Base-by-base conservation (phyloP, 2,888 invertebrate species). In the Lochmaea capreae region DNA sequence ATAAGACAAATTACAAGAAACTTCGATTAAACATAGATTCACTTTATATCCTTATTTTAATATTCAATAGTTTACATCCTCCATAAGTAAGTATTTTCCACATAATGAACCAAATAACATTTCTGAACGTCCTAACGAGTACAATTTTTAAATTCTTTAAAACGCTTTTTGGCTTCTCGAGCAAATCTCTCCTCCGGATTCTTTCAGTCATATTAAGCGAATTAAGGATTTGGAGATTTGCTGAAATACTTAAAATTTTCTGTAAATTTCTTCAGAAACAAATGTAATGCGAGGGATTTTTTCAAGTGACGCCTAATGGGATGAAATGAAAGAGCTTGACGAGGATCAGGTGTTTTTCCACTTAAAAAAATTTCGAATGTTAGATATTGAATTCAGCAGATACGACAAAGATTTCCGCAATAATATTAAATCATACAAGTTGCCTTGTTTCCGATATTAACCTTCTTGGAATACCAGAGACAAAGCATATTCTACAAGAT, bases 61-160 rank as follows among this genome's bases (percentile, higher is more conserved):
- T 39, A 39, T 39, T 39, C 33, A 9, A 39, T 6, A 39, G 8
- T 39, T 39, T 8, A 5, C 26, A 39, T 39, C 33, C 33, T 39
- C 33, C 9, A 39, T 39, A 9, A 39, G 33, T 39, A 39, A 39
- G 1, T 6, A 39, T 8, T 39, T 39, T 9, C 9, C 33, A 39
- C 8, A 39, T 63, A 70, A 62, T 70, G 62, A 63, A 54, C 63
- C 70, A 70, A 70, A 62, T 18, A 54, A 54, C 61, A n/a, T 14
- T 16, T 14, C 0, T 5, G 12, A 39, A 72, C 68, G 79, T 79
- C 82, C 84, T 86, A 86, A 86, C 86, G 86, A 86, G 85, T 81
- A 84, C 85, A 85, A 85, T 86, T 86, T 86, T 86, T 86, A 84
- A 83, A 84, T 84, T 86, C 83, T 81, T 84, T 83, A 82, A 84